Base-by-base conservation (phyloP, 92 coral and sea anemone genomes). In the Umimayanthus chanpuru region DNA sequence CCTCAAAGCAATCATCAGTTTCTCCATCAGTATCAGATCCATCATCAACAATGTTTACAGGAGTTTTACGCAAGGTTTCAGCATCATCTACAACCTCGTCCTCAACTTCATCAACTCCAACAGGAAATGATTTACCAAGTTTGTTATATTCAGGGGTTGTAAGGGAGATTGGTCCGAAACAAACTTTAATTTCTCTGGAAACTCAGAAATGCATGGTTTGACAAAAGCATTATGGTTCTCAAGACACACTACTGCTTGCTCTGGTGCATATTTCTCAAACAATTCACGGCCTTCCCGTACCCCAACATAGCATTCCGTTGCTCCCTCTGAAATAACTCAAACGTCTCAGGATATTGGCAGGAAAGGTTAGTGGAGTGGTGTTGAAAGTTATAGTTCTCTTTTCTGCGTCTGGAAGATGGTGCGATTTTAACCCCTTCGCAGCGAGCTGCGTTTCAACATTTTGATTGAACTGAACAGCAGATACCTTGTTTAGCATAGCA, bases 401-500 rank as follows among this genome's bases (percentile, higher is more conserved):
- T 83, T 67, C 73, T 77, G 55, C 89, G 30, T 66, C 16, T 76
- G n/a, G 88, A 6, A 11, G 91, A 75, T 12, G 80, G 68, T 0
- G 56, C 50, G 44, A 84, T 50, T 23, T 66, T 44, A 3, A 85
- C 85, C 61, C 91, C 15, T 25, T 40, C 2, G 18, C 26, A 20
- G 91, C 85, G 2, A 89, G 85, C 55, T 47, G 40, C 23, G 55
- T 77, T 49, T 67, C 79, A 0, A 53, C 74, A 25, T 56, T 85
- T n/a, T 64, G 70, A 32, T 89, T 89, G 18, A 85, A 89, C n/a
- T 89, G 89, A 0, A 85, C 92, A 20, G 61, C 28, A 0, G 92
- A 66, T 4, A 40, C 70, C 40, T 40, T 85, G 1, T 36, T 15
- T 0, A 89, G 89, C 89, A 85, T 88, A 39, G 77, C 87, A 20